phyloP scores from a whole-genome alignment of 2,113 vertebrate genomes.

The Platysteira castanea region DNA sequence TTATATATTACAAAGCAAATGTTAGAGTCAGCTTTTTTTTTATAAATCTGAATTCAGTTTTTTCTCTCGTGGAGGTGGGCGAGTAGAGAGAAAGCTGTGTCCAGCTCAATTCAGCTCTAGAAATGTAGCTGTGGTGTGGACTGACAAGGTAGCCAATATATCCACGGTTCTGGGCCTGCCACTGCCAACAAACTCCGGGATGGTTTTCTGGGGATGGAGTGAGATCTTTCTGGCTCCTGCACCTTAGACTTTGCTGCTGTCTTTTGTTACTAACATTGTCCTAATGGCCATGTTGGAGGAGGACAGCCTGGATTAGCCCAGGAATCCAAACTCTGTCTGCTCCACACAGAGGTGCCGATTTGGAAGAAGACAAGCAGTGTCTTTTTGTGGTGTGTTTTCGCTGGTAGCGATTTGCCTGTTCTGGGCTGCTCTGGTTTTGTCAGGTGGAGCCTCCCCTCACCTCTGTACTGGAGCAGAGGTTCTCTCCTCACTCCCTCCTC shows the following conservation, averaged over 20 bases:
- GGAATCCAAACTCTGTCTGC: neutral
- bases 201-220: neutral
- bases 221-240: neutral
- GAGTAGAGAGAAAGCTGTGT: neutral
- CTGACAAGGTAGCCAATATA: neutral
- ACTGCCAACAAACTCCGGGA: neutral
- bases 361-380: neutral
- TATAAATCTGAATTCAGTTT: neutral
- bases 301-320: neutral
- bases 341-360: neutral
- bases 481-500: neutral
- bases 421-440: neutral
- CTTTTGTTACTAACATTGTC: neutral
- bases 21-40: neutral
- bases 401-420: neutral
- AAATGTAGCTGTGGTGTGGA: neutral
- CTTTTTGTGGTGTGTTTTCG: neutral
- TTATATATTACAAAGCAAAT: neutral
- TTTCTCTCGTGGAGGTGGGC: neutral
- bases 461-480: neutral
- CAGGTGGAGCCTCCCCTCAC: fast-evolving
- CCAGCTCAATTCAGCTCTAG: neutral
- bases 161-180: neutral
- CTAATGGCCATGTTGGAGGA: neutral
- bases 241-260: neutral